These are phyloP conservation scores for Drosophila ironensis DNA, from an alignment of 1,140 invertebrate genomes.

Conservation along the genomic window DNA sequence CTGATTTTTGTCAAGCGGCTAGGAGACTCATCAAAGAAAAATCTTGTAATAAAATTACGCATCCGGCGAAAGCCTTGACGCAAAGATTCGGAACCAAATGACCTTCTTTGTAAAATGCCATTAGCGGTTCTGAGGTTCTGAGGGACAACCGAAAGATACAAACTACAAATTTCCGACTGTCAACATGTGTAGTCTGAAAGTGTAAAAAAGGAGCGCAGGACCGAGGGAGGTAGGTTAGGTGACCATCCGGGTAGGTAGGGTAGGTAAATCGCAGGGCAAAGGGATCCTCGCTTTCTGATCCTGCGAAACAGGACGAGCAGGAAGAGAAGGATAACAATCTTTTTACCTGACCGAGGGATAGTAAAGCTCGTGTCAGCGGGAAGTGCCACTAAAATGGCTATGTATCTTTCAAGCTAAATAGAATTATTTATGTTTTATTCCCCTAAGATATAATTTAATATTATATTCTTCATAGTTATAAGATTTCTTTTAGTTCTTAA, in stretches of 20 bases:
- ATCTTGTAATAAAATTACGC: conserved; percentile 73
- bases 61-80: conserved; percentile 54
- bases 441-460: too few relatives aligned
- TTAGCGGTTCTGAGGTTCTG: conserved; percentile 63
- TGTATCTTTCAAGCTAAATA: conserved; percentile 3
- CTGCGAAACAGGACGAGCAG: neutral
- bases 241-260: conserved; percentile 38
- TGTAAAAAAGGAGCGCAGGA: conserved; percentile 23
- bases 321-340: conserved; percentile 17
- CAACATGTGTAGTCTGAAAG: conserved; percentile 60
- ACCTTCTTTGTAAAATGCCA: conserved; percentile 51
- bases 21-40: conserved; percentile 61
- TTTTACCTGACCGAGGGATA: conserved; percentile 30
- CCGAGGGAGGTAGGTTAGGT: neutral
- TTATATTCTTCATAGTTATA: too few relatives aligned
- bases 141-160: neutral
- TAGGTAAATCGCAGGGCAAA: conserved; percentile 42
- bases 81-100: conserved; percentile 17
- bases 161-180: conserved; percentile 42
- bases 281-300: neutral
- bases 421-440: too few relatives aligned
- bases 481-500: too few relatives aligned
- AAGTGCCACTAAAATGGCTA: neutral
- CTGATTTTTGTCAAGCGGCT: conserved; percentile 15
- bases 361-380: too few relatives aligned